Conservation (phyloP, 2,888 invertebrate genomes). For the Liposcelis brunnea region DNA sequence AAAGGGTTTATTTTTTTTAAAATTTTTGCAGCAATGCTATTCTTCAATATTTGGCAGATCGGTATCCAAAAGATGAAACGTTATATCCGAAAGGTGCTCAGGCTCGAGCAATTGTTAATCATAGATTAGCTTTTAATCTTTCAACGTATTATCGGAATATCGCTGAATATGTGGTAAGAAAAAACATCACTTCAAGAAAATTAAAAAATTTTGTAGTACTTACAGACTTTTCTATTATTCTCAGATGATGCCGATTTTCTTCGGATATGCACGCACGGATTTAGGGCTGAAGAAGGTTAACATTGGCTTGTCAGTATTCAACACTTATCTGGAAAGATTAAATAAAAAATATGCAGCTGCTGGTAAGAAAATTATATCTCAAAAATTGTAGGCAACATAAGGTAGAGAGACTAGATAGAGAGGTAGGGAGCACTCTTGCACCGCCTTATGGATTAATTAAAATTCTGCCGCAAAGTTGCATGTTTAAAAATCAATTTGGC, state of each 20-base stretch:
- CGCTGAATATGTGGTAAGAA: conserved; percentile 41
- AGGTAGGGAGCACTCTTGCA: too few species aligned
- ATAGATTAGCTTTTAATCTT: conserved; percentile 60
- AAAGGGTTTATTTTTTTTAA: conserved; percentile 8
- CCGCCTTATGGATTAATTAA: too few species aligned
- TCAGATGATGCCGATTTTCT: conserved; percentile 66
- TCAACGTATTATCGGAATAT: conserved; percentile 56
- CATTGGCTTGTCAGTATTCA: conserved; percentile 45
- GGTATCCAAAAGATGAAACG: conserved; percentile 43
- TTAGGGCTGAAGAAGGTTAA: conserved; percentile 48
- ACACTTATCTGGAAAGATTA: conserved; percentile 43
- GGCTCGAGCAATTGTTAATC: conserved; percentile 56
- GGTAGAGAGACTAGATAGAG: too few species aligned
- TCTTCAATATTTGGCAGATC: conserved; percentile 56
- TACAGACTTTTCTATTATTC: conserved; percentile 20
- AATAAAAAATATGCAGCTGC: conserved; percentile 47
- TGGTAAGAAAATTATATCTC: conserved; percentile 22
- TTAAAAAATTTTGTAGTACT: conserved; percentile 4
- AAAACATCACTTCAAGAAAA: background rate
- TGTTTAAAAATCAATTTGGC: too few species aligned
- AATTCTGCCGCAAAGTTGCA: too few species aligned
- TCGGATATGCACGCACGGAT: conserved; percentile 50
- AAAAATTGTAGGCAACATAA: background rate
- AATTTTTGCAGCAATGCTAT: conserved; percentile 35
- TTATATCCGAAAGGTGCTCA: conserved; percentile 56